Percentiles rank a stretch among this genome's conserved stretches.
Evolutionary conservation across 92 coral and sea anemone genomes (phyloP).

Genomic region (Anthopleura xanthogrammica): DNA sequence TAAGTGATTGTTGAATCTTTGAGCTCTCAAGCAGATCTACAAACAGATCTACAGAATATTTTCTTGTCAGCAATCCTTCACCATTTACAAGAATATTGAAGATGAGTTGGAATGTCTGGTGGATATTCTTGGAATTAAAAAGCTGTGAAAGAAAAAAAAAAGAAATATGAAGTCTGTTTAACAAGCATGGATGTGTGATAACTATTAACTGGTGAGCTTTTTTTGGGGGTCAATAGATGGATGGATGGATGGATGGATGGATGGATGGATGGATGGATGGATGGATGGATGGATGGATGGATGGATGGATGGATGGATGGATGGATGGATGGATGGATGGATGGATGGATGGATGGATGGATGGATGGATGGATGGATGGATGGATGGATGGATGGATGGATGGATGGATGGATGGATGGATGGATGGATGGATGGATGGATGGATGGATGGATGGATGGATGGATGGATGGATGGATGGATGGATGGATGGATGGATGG

Average conservation of each 20-base stretch:
- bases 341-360: not conserved
- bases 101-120: conserved; percentile 92
- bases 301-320: not conserved
- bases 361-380: not conserved
- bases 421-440: too few species aligned
- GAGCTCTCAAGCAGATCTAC: conserved; percentile 86
- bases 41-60: conserved; percentile 91
- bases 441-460: too few species aligned
- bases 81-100: conserved; percentile 90
- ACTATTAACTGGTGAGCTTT: too few species aligned
- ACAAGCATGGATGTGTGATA: too few species aligned
- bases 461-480: not conserved
- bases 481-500: not conserved
- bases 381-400: too few species aligned
- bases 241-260: too few species aligned
- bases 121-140: conserved; percentile 91
- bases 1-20: conserved; percentile 87
- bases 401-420: too few species aligned
- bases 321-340: too few species aligned
- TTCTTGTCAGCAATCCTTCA: conserved; percentile 82
- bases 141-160: conserved; percentile 41
- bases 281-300: too few species aligned
- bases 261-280: too few species aligned
- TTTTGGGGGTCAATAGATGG: too few species aligned
- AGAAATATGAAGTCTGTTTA: not conserved